Base-by-base conservation (phyloP, 2,113 vertebrate genomes). In the Oreamnos americanus region DNA sequence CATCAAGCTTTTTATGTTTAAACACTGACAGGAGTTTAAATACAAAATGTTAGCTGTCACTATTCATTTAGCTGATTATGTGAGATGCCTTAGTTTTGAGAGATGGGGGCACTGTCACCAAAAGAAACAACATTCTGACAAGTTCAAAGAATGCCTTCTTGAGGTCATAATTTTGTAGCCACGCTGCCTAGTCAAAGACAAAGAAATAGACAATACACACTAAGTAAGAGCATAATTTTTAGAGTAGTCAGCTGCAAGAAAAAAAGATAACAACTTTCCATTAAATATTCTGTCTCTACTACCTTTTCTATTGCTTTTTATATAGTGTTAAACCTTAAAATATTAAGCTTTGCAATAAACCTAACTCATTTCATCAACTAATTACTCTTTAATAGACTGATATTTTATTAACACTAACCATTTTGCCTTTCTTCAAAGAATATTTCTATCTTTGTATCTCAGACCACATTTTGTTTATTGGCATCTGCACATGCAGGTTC, bases 11-110 rank as follows among this genome's bases (percentile, higher is more conserved):
- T 99, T 99, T 99, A 99, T 98, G 98, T 99, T 99, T 99, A 99
- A 99, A 99, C 98, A 98, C 98, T 99, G 98, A 98, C 98, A 99
- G 98, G 98, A 99, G 99, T 99, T 99, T 99, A 99, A 99, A 99
- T 98, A 99, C 98, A 99, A 99, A 99, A 99, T 99, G 99, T 99
- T 99, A 98, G 98, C 99, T 99, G 99, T 98, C 99, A 99, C 98
- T 99, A 98, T 98, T 99, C 98, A 99, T 99, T 99, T 98, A 99
- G 98, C 97, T 98, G 99, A 99, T 98, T 99, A 98, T 98, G 98
- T 99, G 98, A 98, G 98, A 99, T 98, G 98, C 99, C 98, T 99
- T 98, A 98, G 98, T 99, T 99, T 99, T 99, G 98, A 99, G 98
- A 98, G 98, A 98, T 98, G 96, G 97, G 98, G 98, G 98, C 98